phyloP scores from a whole-genome alignment of 2,888 invertebrate species.

The Sipha maydis region DNA sequence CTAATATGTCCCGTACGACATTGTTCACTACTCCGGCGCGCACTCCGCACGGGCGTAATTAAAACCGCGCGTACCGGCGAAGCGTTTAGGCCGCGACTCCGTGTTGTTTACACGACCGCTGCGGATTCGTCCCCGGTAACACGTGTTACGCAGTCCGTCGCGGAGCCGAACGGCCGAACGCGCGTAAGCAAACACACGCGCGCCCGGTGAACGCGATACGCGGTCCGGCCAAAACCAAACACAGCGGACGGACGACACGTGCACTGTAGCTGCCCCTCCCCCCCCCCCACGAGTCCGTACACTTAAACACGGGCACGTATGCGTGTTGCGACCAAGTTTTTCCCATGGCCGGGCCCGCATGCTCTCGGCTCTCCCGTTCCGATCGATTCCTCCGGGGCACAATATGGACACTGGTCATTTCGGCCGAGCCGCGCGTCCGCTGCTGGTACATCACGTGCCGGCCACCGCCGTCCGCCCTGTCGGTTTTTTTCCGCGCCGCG shows the following conservation, averaged over 20 bases:
- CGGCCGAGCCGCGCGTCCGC: neutral
- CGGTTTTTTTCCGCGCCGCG: neutral
- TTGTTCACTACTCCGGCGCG: no score
- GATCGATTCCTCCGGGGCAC: neutral
- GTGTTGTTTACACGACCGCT: no score
- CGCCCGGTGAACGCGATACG: neutral
- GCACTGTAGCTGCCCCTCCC: no score
- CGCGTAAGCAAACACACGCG: neutral
- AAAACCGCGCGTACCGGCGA: no score
- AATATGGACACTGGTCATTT: conserved; percentile 49
- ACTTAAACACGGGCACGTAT: neutral
- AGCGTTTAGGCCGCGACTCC: no score
- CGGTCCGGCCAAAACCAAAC: neutral
- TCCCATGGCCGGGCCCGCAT: conserved; percentile 53
- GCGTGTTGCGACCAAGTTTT: neutral
- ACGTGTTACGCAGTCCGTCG: no score
- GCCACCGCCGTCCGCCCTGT: neutral
- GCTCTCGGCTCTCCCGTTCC: conserved; percentile 7
- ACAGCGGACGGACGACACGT: neutral
- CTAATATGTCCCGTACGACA: no score
- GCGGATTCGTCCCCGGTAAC: no score
- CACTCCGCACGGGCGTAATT: neutral
- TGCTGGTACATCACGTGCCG: conserved; percentile 57
- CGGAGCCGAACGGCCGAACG: no score
- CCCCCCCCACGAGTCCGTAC: no score